Conservation (phyloP, 37 sponge, comb jelly and placozoan genomes). For the Crambe crambe region DNA sequence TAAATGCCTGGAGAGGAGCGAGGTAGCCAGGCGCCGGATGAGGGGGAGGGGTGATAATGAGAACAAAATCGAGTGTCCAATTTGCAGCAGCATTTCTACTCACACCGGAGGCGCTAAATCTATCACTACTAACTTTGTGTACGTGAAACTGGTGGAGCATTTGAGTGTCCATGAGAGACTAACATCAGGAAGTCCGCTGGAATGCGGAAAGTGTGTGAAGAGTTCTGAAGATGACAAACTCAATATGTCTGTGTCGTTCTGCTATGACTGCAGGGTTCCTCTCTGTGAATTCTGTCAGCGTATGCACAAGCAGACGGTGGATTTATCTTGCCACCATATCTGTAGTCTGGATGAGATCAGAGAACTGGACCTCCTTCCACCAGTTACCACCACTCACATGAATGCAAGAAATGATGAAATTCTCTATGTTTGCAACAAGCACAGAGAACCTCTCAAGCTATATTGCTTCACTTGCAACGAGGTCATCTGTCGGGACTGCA, state of each 20-base stretch:
- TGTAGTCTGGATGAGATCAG: constrained; percentile 46
- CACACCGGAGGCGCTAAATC: constrained; percentile 8
- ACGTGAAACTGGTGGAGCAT: constrained; percentile 48
- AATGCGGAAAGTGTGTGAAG: constrained; percentile 45
- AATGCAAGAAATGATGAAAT: background rate
- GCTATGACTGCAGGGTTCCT: constrained; percentile 34
- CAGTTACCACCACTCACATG: background rate
- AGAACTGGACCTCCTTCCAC: background rate
- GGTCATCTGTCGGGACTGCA: constrained; percentile 56
- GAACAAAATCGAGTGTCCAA: constrained; percentile 30
- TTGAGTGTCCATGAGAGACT: constrained; percentile 24
- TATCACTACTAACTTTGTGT: constrained; percentile 52
- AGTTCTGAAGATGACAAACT: background rate
- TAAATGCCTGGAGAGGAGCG: constrained; percentile 21
- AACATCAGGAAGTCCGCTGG: background rate
- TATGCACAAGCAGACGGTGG: constrained; percentile 25
- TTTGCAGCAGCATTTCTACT: constrained; percentile 7
- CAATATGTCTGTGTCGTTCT: constrained; percentile 20
- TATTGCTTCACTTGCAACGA: constrained; percentile 41
- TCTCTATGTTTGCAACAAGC: background rate
- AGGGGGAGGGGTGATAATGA: background rate
- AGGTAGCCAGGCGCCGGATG: constrained; percentile 8
- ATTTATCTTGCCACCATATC: constrained; percentile 3
- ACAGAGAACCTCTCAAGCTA: constrained; percentile 18
- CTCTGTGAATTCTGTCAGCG: constrained; percentile 42